Evolutionary conservation across 2,888 invertebrate species (phyloP), one percentile per base, ranked within the genome.

Genomic region (Synanthedon andrenaeformis): DNA sequence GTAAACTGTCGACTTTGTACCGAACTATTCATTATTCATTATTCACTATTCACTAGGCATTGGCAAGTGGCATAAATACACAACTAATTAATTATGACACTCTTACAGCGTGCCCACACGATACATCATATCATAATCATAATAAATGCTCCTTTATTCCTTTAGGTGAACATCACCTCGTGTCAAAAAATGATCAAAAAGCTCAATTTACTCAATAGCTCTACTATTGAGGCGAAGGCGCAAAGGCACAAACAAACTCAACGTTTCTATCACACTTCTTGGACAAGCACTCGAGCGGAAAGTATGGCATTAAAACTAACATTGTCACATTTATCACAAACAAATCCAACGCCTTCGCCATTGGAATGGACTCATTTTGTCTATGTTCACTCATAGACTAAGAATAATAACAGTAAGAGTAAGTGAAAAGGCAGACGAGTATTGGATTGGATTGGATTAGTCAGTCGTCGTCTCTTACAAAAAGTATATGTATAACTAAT

Each of bases 41-140:
- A 23, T 23, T 23, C 23, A 23, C 62, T 59, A 69, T 77, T 80
- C 59, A 72, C 79, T 82, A 82, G 76, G 82, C 82, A 82, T 83
- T 83, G 82, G 82, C 82, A 82, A 82, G 82, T 76, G 45, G 35
- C 35, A 35, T 35, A 35, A 35, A 35, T 35, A 35, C 35, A 35
- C 10, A 71, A 45, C n/a, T 45, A 45, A 45, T 42, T 12, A n/a
- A 72, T 63, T 77, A 79, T 79, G 79, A 79, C 80, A 79, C 78
- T 74, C 62, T 69, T 67, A 69, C 72, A 75, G 70, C 73, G 77
- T 70, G 76, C 67, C 75, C 58, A 55, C 56, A 59, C 59, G 58
- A 62, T 51, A 62, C 63, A 58, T 49, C 55, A 54, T 23, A 42
- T 42, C 57, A 57, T 23, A 5, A 23, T 23, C 23, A 60, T 51